A percentile compares a stretch with the other conserved stretches of the same genome.
phyloP scores from a whole-genome alignment of 2,888 invertebrate species.

The Salpingus planirostris region DNA sequence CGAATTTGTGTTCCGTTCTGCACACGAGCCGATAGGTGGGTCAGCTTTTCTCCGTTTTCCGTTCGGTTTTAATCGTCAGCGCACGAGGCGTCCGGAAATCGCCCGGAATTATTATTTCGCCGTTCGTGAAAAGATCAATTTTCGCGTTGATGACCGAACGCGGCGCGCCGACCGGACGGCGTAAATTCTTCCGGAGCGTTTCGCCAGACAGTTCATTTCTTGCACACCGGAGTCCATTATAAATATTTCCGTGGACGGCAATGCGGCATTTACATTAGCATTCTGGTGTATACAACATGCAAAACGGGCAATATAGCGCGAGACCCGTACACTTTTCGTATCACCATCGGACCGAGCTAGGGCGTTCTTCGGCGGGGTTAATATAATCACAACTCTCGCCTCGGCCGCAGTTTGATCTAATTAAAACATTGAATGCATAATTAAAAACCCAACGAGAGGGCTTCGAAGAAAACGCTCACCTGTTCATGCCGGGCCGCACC shows the following conservation, averaged over 20 bases:
- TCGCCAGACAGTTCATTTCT: constrained; percentile 16
- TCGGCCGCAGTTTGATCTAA: constrained; percentile 18
- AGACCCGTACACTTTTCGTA: constrained; percentile 14
- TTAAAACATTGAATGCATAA: constrained; percentile 24
- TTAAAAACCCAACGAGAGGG: constrained; percentile 18
- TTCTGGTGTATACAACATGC: constrained; percentile 20
- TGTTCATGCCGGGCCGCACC: too few species aligned
- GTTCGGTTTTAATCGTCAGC: not conserved
- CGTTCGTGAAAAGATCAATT: too few species aligned
- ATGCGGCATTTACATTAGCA: constrained; percentile 25
- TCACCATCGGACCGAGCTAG: constrained; percentile 11
- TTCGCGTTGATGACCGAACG: too few species aligned
- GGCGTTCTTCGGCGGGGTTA: constrained; percentile 12
- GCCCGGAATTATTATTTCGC: not conserved
- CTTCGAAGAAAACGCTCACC: too few species aligned
- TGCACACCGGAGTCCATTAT: constrained; percentile 13
- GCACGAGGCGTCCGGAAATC: not conserved
- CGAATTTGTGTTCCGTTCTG: constrained; percentile 6
- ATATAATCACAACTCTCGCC: constrained; percentile 19
- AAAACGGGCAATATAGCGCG: constrained; percentile 16
- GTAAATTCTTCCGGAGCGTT: constrained; percentile 7
- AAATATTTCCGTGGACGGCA: constrained; percentile 24
- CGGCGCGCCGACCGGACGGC: constrained; percentile 1
- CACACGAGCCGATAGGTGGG: too few species aligned
- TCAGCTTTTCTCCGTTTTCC: not conserved